A percentile compares a stretch with the other conserved stretches of the same genome.
Conservation (phyloP, 2,888 invertebrate species). For the Amiota minor region DNA sequence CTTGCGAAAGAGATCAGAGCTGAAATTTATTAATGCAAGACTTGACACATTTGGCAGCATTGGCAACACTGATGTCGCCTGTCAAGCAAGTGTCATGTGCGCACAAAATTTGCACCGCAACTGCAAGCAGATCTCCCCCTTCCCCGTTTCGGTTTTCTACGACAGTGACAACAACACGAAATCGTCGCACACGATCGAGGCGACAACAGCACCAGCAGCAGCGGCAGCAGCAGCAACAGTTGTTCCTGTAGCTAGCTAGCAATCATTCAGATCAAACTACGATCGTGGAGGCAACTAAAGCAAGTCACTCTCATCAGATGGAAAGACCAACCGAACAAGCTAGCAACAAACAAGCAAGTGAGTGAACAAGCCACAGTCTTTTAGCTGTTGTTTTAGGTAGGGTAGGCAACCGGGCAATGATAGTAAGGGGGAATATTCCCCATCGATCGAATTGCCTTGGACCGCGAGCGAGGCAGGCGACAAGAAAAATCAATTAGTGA, state of each 20-base stretch:
- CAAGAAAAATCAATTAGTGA: slow-evolving; percentile 75
- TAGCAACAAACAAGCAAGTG: slow-evolving; percentile 56
- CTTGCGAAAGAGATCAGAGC: slow-evolving; percentile 37
- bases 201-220: slow-evolving; percentile 28
- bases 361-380: slow-evolving; percentile 51
- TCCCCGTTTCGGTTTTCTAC: too few species aligned
- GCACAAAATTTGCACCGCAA: slow-evolving; percentile 60
- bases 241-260: slow-evolving; percentile 26
- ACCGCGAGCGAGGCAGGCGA: slow-evolving; percentile 65
- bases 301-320: slow-evolving; percentile 1
- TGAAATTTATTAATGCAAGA: slow-evolving; percentile 63
- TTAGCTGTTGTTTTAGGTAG: not conserved
- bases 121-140: slow-evolving; percentile 16
- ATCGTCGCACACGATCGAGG: slow-evolving; percentile 14
- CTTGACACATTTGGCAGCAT: slow-evolving; percentile 65
- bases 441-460: slow-evolving; percentile 41
- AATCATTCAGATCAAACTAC: slow-evolving; percentile 42
- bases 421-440: slow-evolving; percentile 12
- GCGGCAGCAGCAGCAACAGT: slow-evolving; percentile 34
- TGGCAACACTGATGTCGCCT: slow-evolving; percentile 63
- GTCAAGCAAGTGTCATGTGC: slow-evolving; percentile 62
- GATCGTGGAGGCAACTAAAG: not conserved
- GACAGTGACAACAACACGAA: not conserved
- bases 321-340: not conserved
- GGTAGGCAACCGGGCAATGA: not conserved